phyloP scores from a whole-genome alignment of 2,797 vertebrate genomes.

The Euphonia xanthogaster region DNA sequence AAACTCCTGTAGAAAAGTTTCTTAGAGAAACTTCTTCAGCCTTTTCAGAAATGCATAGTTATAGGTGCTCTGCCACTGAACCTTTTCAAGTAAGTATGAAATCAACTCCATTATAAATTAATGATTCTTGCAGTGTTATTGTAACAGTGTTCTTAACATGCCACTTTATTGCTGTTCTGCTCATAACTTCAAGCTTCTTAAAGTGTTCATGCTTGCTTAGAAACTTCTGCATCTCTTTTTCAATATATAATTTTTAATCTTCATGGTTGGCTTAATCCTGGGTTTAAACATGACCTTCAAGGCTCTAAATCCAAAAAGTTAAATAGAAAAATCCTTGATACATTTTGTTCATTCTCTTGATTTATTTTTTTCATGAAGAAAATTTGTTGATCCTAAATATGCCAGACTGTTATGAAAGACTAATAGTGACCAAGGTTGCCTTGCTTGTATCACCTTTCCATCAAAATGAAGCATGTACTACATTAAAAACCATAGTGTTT shows the following conservation, averaged over 20 bases:
- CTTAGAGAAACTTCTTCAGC: background rate
- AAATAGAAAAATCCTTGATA: background rate
- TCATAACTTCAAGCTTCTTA: background rate
- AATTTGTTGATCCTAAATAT: background rate
- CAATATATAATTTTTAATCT: background rate
- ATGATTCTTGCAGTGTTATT: background rate
- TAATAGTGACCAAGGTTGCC: background rate
- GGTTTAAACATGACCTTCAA: background rate
- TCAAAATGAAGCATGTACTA: background rate
- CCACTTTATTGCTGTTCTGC: background rate
- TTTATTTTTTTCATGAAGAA: background rate
- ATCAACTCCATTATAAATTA: background rate
- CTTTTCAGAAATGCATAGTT: background rate
- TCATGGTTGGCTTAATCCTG: background rate
- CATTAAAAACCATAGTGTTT: background rate
- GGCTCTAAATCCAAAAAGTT: background rate
- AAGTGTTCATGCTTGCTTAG: background rate
- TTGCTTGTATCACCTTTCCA: background rate
- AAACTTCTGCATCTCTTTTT: background rate
- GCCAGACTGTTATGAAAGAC: background rate
- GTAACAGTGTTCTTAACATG: background rate
- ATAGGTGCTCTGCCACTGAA: background rate
- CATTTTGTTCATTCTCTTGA: background rate
- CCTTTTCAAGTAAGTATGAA: background rate
- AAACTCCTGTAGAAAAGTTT: background rate